phyloP scores from a whole-genome alignment of 2,113 vertebrate genomes.

The Pan paniscus region DNA sequence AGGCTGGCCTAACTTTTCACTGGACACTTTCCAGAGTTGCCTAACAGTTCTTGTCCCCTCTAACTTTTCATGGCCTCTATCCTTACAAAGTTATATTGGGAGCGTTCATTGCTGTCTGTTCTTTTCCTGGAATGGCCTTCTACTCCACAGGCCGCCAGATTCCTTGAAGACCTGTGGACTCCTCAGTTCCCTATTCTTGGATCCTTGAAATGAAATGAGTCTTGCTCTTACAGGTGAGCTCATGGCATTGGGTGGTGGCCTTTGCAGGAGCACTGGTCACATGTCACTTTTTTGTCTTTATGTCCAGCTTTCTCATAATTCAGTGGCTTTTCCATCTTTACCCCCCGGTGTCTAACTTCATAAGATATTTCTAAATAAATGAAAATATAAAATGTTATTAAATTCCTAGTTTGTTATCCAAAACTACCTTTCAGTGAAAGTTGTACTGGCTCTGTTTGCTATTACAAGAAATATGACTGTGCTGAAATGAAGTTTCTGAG shows the following conservation, averaged over 20 bases:
- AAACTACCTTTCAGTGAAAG: not conserved
- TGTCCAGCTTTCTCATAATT: not conserved
- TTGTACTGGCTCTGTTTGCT: not conserved
- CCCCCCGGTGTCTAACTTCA: not conserved
- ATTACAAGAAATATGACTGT: not conserved
- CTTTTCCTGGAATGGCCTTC: not conserved
- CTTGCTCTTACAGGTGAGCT: not conserved
- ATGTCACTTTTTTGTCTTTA: not conserved
- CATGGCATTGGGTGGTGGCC: fast-evolving
- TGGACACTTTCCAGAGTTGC: not conserved
- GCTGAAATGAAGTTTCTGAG: not conserved
- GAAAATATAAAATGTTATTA: not conserved
- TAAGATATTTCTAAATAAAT: not conserved
- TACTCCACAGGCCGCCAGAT: too few relatives aligned
- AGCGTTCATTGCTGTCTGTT: not conserved
- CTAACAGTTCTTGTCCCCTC: not conserved
- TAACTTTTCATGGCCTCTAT: not conserved
- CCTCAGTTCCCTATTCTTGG: not conserved
- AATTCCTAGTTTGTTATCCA: not conserved
- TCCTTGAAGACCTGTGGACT: not conserved
- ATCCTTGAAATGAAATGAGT: too few relatives aligned
- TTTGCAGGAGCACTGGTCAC: not conserved
- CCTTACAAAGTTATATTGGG: not conserved
- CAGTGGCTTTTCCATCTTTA: not conserved
- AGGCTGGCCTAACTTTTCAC: not conserved